phyloP scores from a whole-genome alignment of 2,888 invertebrate genomes.

The Aleiodes testaceus region DNA sequence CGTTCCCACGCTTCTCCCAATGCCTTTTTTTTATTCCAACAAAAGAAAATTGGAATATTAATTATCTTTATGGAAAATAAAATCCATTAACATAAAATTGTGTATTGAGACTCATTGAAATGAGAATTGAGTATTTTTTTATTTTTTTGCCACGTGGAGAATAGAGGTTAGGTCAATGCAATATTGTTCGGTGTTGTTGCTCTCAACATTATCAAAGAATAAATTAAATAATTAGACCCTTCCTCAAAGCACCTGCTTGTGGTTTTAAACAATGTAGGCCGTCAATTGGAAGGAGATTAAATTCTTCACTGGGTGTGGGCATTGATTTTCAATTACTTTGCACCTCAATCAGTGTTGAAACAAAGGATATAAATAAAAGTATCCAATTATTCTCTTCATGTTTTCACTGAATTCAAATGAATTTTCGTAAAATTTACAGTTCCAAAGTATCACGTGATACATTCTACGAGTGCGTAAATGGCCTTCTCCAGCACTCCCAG shows the following conservation, averaged over 20 bases:
- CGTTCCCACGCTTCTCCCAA: too few species aligned
- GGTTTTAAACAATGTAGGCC: slow-evolving; percentile 56
- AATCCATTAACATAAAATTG: too few species aligned
- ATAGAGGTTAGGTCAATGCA: not conserved
- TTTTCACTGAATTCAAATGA: slow-evolving; percentile 12
- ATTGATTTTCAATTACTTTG: slow-evolving; percentile 57
- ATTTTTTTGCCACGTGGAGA: slow-evolving; percentile 5
- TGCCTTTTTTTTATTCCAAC: too few species aligned
- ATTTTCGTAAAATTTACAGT: slow-evolving; percentile 73
- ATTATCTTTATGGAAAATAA: too few species aligned
- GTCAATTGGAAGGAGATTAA: slow-evolving; percentile 68
- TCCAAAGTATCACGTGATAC: slow-evolving; percentile 98
- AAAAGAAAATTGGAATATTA: too few species aligned
- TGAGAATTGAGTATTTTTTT: not conserved
- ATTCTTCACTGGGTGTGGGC: slow-evolving; percentile 69
- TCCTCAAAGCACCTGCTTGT: slow-evolving; percentile 69
- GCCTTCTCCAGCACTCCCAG: slow-evolving; percentile 83
- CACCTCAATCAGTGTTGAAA: slow-evolving; percentile 69
- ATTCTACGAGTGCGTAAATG: slow-evolving; percentile 94
- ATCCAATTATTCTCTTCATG: too few species aligned
- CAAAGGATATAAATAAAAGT: too few species aligned
- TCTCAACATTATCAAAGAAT: not conserved
- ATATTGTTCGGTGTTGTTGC: too few species aligned
- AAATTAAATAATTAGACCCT: slow-evolving; percentile 50
- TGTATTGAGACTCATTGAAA: not conserved